Evolutionary conservation across 2,113 vertebrate species (phyloP).

Genomic region (mouse (Mus musculus)): GRCm39 chr17:91101501-91102000

Average conservation of each 20-base stretch:
- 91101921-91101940: not conserved
- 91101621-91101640: too few species aligned
- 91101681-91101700: too few species aligned
- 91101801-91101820: not conserved
- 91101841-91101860: not conserved
- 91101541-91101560: too few species aligned
- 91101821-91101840: not conserved
- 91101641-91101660: too few species aligned
- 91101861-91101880: not conserved
- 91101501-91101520: too few species aligned
- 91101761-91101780: not conserved
- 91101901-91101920: not conserved
- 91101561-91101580: too few species aligned
- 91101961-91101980: not conserved
- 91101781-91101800: not conserved
- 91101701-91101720: not conserved
- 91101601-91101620: too few species aligned
- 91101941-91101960: constrained; percentile 21
- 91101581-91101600: too few species aligned
- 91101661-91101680: too few species aligned
- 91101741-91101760: not conserved
- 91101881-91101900: not conserved
- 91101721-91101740: not conserved
- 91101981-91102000: not conserved
- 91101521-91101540: too few species aligned